Percentiles rank a stretch among this genome's conserved stretches.
These are phyloP conservation scores for Serranus cabrilla DNA, from an alignment of 2,797 vertebrate genomes.

Conservation along the genomic window DNA sequence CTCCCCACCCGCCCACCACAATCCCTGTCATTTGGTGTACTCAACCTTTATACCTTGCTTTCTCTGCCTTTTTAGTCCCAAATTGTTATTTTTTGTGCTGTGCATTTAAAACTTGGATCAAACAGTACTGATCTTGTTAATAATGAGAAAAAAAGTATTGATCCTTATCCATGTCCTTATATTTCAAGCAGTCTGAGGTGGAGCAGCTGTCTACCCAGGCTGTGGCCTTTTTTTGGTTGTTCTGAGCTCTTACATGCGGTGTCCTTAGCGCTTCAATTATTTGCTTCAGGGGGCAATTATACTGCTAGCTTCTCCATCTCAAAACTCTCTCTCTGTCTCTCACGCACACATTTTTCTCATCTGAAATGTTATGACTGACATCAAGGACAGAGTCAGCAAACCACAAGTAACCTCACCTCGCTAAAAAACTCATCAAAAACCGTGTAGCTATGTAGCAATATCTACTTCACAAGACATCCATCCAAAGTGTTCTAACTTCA, in stretches of 20 bases:
- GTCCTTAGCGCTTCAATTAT: constrained; percentile 60
- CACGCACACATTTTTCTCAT: constrained; percentile 26
- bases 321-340: constrained; percentile 21
- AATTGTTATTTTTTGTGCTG: constrained; percentile 36
- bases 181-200: constrained; percentile 23
- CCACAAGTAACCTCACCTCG: constrained; percentile 13
- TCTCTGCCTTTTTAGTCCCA: constrained; percentile 29
- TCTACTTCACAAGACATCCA: constrained; percentile 37
- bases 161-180: constrained; percentile 1
- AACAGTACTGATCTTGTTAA: not conserved
- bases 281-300: constrained; percentile 74
- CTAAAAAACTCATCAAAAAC: constrained; percentile 10
- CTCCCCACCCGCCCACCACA: constrained; percentile 55
- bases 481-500: constrained; percentile 57
- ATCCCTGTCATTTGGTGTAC: constrained; percentile 35
- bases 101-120: constrained; percentile 17
- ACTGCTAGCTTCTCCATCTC: constrained; percentile 58
- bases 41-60: constrained; percentile 37
- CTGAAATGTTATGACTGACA: constrained; percentile 45
- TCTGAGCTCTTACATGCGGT: not conserved
- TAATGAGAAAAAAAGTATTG: constrained; percentile 1
- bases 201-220: not conserved
- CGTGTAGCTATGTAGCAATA: not conserved
- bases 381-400: constrained; percentile 62
- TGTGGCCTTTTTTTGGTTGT: constrained; percentile 15